phyloP scores from a whole-genome alignment of 2,888 invertebrate genomes.

The Sisyra nigra region DNA sequence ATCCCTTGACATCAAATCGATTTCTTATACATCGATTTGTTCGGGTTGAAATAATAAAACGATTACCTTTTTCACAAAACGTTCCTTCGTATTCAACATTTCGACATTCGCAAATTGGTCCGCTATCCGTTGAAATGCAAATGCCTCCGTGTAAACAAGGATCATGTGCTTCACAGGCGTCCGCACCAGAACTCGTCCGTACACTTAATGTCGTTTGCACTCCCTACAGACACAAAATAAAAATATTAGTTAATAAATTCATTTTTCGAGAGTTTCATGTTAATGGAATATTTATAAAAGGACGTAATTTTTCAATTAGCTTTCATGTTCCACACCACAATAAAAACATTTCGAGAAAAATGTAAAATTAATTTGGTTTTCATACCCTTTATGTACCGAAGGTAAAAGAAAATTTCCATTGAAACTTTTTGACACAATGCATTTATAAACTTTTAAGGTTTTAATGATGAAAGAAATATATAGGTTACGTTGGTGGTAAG shows the following conservation, averaged over 20 bases:
- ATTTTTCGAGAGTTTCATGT: too few relatives aligned
- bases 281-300: too few relatives aligned
- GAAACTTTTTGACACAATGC: neutral
- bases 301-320: too few relatives aligned
- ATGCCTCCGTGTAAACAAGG: constrained; percentile 91
- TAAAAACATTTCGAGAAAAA: constrained; percentile 1
- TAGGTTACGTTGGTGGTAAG: too few relatives aligned
- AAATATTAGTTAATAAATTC: neutral
- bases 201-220: constrained; percentile 1
- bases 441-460: neutral
- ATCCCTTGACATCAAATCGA: too few relatives aligned
- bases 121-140: constrained; percentile 90
- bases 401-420: neutral
- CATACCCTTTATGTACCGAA: neutral
- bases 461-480: too few relatives aligned
- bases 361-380: constrained; percentile 1
- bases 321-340: too few relatives aligned
- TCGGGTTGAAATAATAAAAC: too few relatives aligned
- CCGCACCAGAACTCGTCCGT: constrained; percentile 34
- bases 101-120: constrained; percentile 88
- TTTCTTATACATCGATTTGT: too few relatives aligned
- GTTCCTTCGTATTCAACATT: constrained; percentile 86
- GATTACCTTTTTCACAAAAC: constrained; percentile 82
- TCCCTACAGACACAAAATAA: neutral
- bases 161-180: constrained; percentile 74